Percentiles rank a stretch among this genome's conserved stretches.
Evolutionary conservation across 2,888 invertebrate genomes (phyloP).

Genomic region (Chalcis sispes): DNA sequence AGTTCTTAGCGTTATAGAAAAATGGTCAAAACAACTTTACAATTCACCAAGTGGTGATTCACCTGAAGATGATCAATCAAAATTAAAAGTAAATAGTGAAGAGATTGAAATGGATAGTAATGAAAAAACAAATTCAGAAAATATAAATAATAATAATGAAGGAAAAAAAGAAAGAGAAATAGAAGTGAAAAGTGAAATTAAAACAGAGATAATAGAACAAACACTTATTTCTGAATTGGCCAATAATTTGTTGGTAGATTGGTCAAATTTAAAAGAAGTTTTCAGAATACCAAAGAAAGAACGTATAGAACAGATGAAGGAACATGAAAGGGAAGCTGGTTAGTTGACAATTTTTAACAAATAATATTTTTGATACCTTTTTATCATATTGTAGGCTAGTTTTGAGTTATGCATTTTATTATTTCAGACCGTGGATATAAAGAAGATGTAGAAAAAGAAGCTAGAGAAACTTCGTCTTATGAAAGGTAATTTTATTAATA

Average conservation of each 20-base stretch:
- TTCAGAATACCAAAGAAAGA: conserved; percentile 97
- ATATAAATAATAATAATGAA: conserved; percentile 53
- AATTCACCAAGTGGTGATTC: conserved; percentile 68
- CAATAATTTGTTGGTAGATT: conserved; percentile 82
- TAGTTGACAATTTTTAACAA: conserved; percentile 31
- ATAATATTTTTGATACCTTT: too few relatives aligned
- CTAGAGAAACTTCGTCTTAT: conserved; percentile 70
- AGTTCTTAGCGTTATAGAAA: conserved; percentile 89
- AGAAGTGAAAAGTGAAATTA: conserved; percentile 61
- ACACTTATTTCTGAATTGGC: conserved; percentile 77
- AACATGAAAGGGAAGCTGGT: conserved; percentile 94
- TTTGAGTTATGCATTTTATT: conserved; percentile 7
- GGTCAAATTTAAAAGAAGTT: conserved; percentile 86
- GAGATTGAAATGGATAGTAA: conserved; percentile 66
- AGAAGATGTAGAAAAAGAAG: conserved; percentile 74
- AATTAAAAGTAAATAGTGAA: conserved; percentile 60
- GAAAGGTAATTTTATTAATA: conserved; percentile 67
- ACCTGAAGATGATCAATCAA: conserved; percentile 71
- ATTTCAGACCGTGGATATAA: conserved; percentile 74
- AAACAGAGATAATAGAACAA: conserved; percentile 62
- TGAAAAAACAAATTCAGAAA: conserved; percentile 62
- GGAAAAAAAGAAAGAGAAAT: conserved; percentile 61
- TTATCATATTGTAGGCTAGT: too few relatives aligned
- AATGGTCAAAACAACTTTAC: conserved; percentile 82
- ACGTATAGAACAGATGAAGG: conserved; percentile 95